Evolutionary conservation across 2,797 vertebrate genomes (phyloP).

Genomic region (Aphelocoma californica): DNA sequence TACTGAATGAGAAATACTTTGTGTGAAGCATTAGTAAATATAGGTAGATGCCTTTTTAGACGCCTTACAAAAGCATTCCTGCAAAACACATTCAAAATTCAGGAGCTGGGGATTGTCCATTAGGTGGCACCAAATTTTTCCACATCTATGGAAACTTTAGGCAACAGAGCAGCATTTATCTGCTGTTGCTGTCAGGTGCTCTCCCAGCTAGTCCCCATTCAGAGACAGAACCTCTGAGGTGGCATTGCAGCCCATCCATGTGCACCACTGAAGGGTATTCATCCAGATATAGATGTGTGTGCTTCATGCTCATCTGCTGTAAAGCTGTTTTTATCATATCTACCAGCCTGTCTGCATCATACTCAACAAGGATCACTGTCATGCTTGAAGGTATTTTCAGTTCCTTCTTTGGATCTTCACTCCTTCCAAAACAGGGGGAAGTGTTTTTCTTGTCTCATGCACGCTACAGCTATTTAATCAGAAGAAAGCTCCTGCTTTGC

Average conservation of each 20-base stretch:
- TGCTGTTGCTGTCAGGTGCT: not conserved
- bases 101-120: not conserved
- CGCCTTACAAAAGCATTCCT: not conserved
- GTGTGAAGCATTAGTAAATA: not conserved
- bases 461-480: not conserved
- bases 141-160: not conserved
- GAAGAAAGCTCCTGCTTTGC: not conserved
- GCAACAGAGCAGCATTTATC: not conserved
- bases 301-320: not conserved
- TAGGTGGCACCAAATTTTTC: constrained; percentile 57
- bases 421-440: not conserved
- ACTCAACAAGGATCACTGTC: not conserved
- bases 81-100: not conserved
- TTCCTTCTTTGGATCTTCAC: not conserved
- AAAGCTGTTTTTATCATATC: not conserved
- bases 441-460: not conserved
- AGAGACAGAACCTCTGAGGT: not conserved
- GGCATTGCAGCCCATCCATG: not conserved
- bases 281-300: not conserved
- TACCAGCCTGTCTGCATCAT: not conserved
- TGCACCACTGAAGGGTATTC: not conserved
- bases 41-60: not conserved
- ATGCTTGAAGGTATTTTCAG: not conserved
- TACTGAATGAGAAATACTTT: not conserved
- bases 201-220: not conserved